Evolutionary conservation across 2,113 vertebrate species (phyloP), one percentile per base, ranked within the genome.

Genomic region (Echinops telfairi): DNA sequence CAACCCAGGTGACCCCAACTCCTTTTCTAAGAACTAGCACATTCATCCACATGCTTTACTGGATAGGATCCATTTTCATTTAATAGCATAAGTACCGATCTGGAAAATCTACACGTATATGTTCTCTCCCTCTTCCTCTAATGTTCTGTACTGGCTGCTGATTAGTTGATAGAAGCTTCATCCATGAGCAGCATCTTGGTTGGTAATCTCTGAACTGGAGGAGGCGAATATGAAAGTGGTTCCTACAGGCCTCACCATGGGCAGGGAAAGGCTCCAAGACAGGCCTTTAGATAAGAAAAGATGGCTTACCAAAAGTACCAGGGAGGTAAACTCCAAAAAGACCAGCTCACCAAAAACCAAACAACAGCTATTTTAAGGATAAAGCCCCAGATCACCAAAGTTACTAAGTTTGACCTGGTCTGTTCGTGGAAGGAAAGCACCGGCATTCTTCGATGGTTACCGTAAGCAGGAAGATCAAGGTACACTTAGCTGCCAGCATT

Each of bases 311-410:
- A 43, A 40, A 68, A 70, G 84, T 5, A 9, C 66, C 80, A 85
- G 58, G 75, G 60, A 88, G 38, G n/a, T 68, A 27, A 60, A 86
- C 76, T 95, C 90, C 83, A 79, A 22, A 64, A 85, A n/a, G 76
- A 36, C 27, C 2, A 0, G 19, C 43, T 88, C 16, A 1, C 62
- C 40, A 29, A 71, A 64, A 53, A 73, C 89, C 33, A 25, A 31
- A 70, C 83, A 88, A 77, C 80, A 57, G 9, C 2, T 73, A 53
- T 33, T 90, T 53, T 77, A 73, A 83, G 47, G 83, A 47, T 7
- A 40, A 88, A 93, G 70, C 83, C 57, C 15, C 89, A 88, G 83
- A 31, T 40, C 40, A 33, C 60, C 58, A 66, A 58, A 53, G 66
- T 86, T 70, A 38, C 66, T 33, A 2, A 23, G 40, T 29, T 6